Conservation (phyloP, 2,113 vertebrate genomes). For the Plotosus lineatus region DNA sequence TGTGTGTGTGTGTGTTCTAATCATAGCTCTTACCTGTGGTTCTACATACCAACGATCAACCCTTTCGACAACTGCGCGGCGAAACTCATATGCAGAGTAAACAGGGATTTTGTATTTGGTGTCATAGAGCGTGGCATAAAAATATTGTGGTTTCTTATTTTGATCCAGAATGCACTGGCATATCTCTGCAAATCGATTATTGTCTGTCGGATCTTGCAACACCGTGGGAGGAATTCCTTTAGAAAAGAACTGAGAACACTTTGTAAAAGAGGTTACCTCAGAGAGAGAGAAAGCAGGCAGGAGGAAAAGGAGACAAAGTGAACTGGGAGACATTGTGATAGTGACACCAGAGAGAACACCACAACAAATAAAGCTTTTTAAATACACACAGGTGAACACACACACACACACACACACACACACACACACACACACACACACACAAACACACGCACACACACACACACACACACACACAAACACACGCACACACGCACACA, state of each 20-base stretch:
- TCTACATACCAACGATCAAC: constrained; percentile 43
- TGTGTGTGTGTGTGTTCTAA: no score
- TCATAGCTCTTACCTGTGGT: constrained; percentile 39
- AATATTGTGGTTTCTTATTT: constrained; percentile 17
- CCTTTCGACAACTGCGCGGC: background rate
- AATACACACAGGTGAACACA: constrained; percentile 4
- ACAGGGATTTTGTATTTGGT: constrained; percentile 46
- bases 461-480: background rate
- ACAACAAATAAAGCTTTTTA: background rate
- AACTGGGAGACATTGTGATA: background rate
- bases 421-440: constrained; percentile 8
- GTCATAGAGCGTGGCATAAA: constrained; percentile 48
- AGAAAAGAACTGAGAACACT: constrained; percentile 41
- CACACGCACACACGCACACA: background rate
- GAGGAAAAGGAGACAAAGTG: background rate
- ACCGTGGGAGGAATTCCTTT: constrained; percentile 19
- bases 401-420: background rate
- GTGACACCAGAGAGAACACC: no score
- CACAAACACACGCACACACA: background rate
- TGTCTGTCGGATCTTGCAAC: background rate
- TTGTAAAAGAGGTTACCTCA: constrained; percentile 36
- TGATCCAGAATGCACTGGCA: constrained; percentile 47
- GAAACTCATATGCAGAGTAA: constrained; percentile 41
- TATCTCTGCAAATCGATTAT: constrained; percentile 40
- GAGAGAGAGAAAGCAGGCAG: constrained; percentile 23